Evolutionary conservation across 1,140 invertebrate species (phyloP).

Genomic region (Temnothorax nylanderi): DNA sequence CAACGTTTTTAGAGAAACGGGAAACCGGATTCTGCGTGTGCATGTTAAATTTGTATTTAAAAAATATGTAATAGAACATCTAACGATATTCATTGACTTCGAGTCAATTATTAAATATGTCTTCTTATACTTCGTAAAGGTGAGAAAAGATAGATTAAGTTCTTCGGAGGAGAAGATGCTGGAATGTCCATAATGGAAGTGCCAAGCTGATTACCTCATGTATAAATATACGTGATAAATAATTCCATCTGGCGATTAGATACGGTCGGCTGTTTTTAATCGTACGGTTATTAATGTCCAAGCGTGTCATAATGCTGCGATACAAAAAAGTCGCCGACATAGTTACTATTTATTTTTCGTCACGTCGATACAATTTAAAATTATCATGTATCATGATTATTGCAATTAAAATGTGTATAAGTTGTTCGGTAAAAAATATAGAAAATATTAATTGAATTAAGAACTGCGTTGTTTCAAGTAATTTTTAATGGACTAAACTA

Average conservation of each 20-base stretch:
- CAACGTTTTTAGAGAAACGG: neutral
- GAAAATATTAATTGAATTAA: neutral
- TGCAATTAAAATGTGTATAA: neutral
- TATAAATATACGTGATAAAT: constrained; percentile 63
- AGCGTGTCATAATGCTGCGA: constrained; percentile 15
- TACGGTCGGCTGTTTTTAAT: constrained; percentile 63
- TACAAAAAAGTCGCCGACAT: neutral
- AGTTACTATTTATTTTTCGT: neutral
- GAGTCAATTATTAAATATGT: neutral
- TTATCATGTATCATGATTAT: neutral
- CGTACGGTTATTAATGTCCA: constrained; percentile 34
- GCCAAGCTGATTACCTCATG: constrained; percentile 56
- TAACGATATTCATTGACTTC: neutral
- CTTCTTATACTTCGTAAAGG: neutral
- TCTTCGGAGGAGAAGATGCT: neutral
- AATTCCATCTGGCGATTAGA: constrained; percentile 65
- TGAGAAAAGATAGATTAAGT: neutral
- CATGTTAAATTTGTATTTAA: neutral
- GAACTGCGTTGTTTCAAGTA: neutral
- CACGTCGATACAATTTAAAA: neutral
- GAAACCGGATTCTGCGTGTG: neutral
- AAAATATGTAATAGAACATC: neutral
- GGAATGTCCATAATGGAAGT: neutral
- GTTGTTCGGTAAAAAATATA: neutral
- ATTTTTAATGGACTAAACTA: neutral